Conservation (phyloP, 2,113 vertebrate genomes). For the Prolemur simus region DNA sequence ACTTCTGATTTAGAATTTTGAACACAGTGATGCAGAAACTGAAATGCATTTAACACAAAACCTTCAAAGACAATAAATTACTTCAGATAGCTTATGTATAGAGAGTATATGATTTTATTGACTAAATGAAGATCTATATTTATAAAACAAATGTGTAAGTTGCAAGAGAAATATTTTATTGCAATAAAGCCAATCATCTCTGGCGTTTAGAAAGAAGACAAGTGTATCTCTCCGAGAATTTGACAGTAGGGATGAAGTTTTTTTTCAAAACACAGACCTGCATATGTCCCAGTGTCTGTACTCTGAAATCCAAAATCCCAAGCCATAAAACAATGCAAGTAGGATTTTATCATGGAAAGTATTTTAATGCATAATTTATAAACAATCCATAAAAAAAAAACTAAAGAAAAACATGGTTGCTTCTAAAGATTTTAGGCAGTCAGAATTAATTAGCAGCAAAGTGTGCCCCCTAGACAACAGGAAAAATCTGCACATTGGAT, state of each 20-base stretch:
- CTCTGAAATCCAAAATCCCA: background rate
- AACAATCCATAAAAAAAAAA: background rate
- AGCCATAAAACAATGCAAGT: background rate
- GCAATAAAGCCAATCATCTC: background rate
- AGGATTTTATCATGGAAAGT: background rate
- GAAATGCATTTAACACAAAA: conserved; percentile 21
- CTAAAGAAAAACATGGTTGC: background rate
- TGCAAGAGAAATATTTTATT: background rate
- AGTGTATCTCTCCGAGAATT: background rate
- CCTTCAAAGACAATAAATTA: background rate
- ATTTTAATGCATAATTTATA: background rate
- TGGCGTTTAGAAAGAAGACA: background rate
- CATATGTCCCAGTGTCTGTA: background rate
- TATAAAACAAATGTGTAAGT: background rate
- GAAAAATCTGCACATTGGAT: background rate
- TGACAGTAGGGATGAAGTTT: background rate
- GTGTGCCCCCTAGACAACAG: fast-evolving
- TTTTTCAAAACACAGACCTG: background rate
- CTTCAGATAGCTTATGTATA: background rate
- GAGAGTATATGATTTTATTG: background rate
- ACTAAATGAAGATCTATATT: conserved; percentile 23
- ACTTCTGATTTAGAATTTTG: background rate
- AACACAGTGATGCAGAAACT: background rate
- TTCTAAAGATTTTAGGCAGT: background rate
- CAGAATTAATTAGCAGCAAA: background rate